A percentile compares a stretch with the other conserved stretches of the same genome.
Conservation (phyloP, 2,888 invertebrate genomes). For the Lasioglossum leucozonium region DNA sequence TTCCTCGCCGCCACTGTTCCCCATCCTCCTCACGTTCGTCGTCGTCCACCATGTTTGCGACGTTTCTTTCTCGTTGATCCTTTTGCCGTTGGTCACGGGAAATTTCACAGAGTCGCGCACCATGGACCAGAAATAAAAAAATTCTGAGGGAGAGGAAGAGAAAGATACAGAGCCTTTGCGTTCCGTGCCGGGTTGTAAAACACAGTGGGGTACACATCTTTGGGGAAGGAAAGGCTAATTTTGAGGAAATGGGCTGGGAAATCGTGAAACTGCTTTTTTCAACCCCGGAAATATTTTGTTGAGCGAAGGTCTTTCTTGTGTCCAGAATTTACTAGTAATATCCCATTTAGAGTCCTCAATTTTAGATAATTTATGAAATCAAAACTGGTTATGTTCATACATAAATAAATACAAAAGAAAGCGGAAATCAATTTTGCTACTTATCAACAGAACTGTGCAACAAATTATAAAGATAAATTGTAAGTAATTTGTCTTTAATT, state of each 20-base stretch:
- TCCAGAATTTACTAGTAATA: background rate
- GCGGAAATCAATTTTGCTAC: too few relatives aligned
- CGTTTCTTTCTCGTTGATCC: constrained; percentile 32
- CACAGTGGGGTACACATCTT: background rate
- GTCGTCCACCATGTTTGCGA: constrained; percentile 15
- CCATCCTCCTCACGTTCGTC: background rate
- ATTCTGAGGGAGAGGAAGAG: background rate
- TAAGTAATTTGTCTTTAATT: too few relatives aligned
- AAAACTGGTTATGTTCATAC: background rate
- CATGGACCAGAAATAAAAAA: constrained; percentile 1
- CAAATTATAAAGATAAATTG: background rate
- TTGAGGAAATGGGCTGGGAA: background rate
- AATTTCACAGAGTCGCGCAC: constrained; percentile 2
- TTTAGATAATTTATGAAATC: background rate
- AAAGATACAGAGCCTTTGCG: background rate
- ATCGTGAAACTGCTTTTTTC: constrained; percentile 2
- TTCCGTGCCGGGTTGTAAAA: background rate
- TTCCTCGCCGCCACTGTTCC: background rate
- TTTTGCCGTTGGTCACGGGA: background rate
- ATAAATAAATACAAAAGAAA: too few relatives aligned
- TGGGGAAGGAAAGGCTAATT: background rate
- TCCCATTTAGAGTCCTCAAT: background rate
- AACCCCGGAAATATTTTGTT: too few relatives aligned
- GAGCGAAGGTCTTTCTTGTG: background rate
- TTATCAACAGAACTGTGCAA: background rate